Evolutionary conservation across 2,888 invertebrate species (phyloP), one percentile per base, ranked within the genome.

Genomic region (Euplagia quadripunctaria): DNA sequence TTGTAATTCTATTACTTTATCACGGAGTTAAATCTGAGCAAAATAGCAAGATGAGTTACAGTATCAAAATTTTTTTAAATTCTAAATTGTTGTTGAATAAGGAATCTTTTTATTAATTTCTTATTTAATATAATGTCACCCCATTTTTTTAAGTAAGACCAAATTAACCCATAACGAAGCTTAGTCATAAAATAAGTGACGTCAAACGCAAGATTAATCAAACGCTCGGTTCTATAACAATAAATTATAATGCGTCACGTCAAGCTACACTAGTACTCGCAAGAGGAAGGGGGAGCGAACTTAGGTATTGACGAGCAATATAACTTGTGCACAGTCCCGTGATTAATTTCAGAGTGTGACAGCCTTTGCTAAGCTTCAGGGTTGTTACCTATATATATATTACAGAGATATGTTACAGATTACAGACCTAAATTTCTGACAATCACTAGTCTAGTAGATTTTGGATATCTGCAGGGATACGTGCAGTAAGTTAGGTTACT

Each of bases 161-260:
- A 64, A 31, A n/a, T 51, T 41, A 70, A 68, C 74, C 70, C 65
- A 61, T 67, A 80, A 72, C 75, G 52, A 69, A 79, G 72, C 68
- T 71, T 77, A 72, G 64, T 77, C 74, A 81, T 78, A 71, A 65
- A 42, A 42, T 20, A n/a, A 68, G 55, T n/a, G 58, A 68, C 42
- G 55, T 70, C 74, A 68, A 64, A 72, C 67, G 78, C 78, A 81
- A 84, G 78, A 84, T 84, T 84, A 84, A 84, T 84, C 80, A 82
- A 83, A 73, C 76, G 64, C 74, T 76, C 73, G 65, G 64, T 65
- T 69, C 81, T 73, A 76, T 79, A 77, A 82, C 83, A 82, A 84
- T 84, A 80, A 84, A 76, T 84, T 84, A 83, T 79, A 84, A 81
- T 81, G 69, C 73, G 83, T 83, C 83, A 80, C 73, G 78, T 81